Evolutionary conservation across 2,797 vertebrate genomes (phyloP).

Genomic region (Bradypodion pumilum): DNA sequence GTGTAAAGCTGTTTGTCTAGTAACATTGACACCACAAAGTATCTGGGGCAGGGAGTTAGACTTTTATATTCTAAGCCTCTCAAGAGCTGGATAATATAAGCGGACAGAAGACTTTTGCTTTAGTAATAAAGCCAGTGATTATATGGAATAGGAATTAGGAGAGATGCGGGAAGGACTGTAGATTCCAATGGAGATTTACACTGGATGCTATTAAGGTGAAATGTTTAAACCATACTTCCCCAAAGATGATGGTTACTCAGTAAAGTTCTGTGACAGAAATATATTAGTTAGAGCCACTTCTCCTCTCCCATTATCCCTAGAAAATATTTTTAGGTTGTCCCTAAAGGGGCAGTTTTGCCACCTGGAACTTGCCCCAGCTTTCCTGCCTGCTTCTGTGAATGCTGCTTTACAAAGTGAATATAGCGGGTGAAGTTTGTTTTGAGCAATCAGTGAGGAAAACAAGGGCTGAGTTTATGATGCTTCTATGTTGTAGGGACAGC

Average conservation of each 20-base stretch:
- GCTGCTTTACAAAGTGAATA: not conserved
- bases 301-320: not conserved
- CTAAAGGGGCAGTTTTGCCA: not conserved
- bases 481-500: too few relatives aligned
- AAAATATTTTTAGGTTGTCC: constrained; percentile 14
- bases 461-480: too few relatives aligned
- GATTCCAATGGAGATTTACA: not conserved
- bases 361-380: not conserved
- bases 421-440: not conserved
- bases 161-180: not conserved
- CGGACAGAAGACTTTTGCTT: not conserved
- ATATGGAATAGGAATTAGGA: not conserved
- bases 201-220: constrained; percentile 2
- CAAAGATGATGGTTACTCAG: not conserved
- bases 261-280: constrained; percentile 9
- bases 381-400: not conserved
- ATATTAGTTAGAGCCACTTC: not conserved
- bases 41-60: not conserved
- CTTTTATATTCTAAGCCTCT: not conserved
- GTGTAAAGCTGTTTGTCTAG: not conserved
- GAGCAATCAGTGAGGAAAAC: not conserved
- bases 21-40: not conserved
- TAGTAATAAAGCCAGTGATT: not conserved
- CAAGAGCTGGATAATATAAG: not conserved
- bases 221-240: not conserved